Percentiles rank a stretch among this genome's conserved stretches.
Conservation (phyloP, 1,140 invertebrate genomes). For the Drosophila jambulina region DNA sequence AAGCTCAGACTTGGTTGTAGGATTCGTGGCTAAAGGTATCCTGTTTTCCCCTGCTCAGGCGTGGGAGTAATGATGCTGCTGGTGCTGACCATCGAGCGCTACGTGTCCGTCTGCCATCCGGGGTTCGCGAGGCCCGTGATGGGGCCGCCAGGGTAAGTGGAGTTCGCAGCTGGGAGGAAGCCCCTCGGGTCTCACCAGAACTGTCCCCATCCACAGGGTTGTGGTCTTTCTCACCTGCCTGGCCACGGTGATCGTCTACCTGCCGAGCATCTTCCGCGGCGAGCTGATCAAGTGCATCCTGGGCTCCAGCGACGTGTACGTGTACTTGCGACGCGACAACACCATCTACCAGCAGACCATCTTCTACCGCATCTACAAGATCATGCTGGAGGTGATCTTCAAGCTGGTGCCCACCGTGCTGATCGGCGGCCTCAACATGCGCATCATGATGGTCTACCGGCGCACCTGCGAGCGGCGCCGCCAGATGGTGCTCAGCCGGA, state of each 20-base stretch:
- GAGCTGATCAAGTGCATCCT: constrained; percentile 87
- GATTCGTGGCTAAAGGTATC: neutral
- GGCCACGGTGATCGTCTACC: constrained; percentile 88
- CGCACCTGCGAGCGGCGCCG: constrained; percentile 88
- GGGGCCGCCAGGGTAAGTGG: constrained; percentile 86
- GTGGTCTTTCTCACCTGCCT: constrained; percentile 88
- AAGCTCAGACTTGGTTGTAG: neutral
- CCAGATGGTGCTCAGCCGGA: constrained; percentile 87
- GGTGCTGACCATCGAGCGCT: constrained; percentile 92
- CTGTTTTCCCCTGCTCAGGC: constrained; percentile 80
- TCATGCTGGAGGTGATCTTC: constrained; percentile 88
- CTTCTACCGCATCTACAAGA: constrained; percentile 88
- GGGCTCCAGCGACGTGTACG: constrained; percentile 85
- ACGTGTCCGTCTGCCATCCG: constrained; percentile 93
- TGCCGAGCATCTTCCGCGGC: constrained; percentile 88
- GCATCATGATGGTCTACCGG: constrained; percentile 90
- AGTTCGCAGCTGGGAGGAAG: too few species aligned
- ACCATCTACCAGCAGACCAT: constrained; percentile 86
- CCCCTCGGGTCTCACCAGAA: neutral
- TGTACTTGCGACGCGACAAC: constrained; percentile 88
- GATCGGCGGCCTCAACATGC: constrained; percentile 89
- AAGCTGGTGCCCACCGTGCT: constrained; percentile 89
- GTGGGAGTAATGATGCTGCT: constrained; percentile 92
- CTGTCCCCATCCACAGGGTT: constrained; percentile 59
- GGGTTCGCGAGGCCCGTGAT: constrained; percentile 87